Evolutionary conservation across 2,797 vertebrate species (phyloP), one percentile per base, ranked within the genome.

Genomic region (Tokudaia tokunoshimensis): DNA sequence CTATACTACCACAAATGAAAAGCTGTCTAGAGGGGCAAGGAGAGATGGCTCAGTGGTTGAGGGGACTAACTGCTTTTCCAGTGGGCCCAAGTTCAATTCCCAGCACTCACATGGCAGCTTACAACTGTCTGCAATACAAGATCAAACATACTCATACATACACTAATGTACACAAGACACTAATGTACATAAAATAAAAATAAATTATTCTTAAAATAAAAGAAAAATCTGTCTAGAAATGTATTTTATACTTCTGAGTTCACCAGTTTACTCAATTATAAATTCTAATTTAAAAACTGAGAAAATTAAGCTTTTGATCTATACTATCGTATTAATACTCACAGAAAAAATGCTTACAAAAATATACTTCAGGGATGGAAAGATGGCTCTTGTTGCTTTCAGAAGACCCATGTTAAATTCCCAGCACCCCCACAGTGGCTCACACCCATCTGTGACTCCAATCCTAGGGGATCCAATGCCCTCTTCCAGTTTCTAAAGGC

Each of bases 201-300:
- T 70, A 70, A 70, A 15, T 29, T 15, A 76, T 76, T 75, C 24
- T 75, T 26, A 14, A 75, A 26, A 76, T 26, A 14, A 75, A 26
- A 76, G 26, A 26, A 76, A 47, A 92, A 79, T 59, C 0, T 85
- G 22, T n/a, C 29, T 92, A 19, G 84, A 95, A 96, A 50, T 76
- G 24, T 59, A 34, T 93, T 89, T 89, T 26, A 85, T 19, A 93
- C 93, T 84, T 63, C 72, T 88, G 17, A 31, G 29, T 92, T 96
- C 78, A 81, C 8, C 93, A 94, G 15, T 22, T 85, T 84, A 41
- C 59, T 34, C 29, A 89, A 92, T 13, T 70, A 89, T 9, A 96
- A 92, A 72, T 78, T 20, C 47, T 91, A 79, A 82, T 84, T 95
- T 59, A 14, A 89, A 96, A 96, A 52, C 14, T 63, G 11, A 10